These are phyloP conservation scores for Eriosoma lanigerum DNA, from an alignment of 1,140 invertebrate genomes.

Conservation along the genomic window DNA sequence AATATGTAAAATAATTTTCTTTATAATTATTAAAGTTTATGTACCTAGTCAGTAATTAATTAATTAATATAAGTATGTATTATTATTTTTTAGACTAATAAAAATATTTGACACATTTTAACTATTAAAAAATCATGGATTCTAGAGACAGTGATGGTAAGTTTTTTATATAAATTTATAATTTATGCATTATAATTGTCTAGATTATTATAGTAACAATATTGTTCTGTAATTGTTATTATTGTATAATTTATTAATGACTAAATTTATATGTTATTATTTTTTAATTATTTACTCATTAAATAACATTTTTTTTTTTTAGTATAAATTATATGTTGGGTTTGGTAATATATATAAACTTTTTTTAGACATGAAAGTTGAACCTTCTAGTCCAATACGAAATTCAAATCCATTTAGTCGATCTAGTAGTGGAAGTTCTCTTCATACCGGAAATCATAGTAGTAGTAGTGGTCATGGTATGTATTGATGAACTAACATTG, in stretches of 20 bases:
- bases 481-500: conserved; percentile 24
- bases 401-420: conserved; percentile 73
- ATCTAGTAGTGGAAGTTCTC: conserved; percentile 79
- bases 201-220: too few species aligned
- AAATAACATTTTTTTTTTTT: too few species aligned
- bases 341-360: not conserved
- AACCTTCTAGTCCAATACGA: conserved; percentile 69
- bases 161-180: too few species aligned
- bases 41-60: too few species aligned
- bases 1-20: too few species aligned
- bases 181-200: too few species aligned
- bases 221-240: not conserved
- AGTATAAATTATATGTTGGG: too few species aligned
- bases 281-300: too few species aligned
- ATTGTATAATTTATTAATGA: too few species aligned
- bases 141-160: conserved; percentile 47
- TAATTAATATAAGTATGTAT: too few species aligned
- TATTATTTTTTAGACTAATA: conserved; percentile 18
- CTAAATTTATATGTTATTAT: not conserved
- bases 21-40: too few species aligned
- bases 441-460: conserved; percentile 67
- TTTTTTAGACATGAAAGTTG: conserved; percentile 63
- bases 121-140: conserved; percentile 31
- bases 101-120: not conserved
- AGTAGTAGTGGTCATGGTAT: conserved; percentile 55